These are phyloP conservation scores for Eurystomus glaucurus DNA, from an alignment of 2,797 vertebrate species.

Conservation along the genomic window DNA sequence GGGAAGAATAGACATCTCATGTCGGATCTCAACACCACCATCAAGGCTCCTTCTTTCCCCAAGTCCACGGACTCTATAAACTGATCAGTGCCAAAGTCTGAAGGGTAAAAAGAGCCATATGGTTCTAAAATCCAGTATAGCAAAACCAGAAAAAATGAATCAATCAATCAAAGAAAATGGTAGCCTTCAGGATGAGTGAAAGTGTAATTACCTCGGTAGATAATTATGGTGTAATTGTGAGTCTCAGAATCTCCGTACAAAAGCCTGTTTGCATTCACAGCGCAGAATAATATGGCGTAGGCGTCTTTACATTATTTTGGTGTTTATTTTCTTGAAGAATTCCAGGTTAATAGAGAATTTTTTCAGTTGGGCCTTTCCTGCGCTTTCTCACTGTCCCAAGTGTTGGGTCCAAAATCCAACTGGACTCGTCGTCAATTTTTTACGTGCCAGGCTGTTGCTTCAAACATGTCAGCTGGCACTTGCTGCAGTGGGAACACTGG, in stretches of 20 bases:
- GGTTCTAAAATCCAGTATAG: neutral
- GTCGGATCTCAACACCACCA: neutral
- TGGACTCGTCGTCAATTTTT: neutral
- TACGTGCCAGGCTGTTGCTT: neutral
- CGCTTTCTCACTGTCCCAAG: neutral
- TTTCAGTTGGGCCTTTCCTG: neutral
- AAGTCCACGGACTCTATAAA: neutral
- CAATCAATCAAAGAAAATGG: neutral
- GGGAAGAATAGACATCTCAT: neutral
- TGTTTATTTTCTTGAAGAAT: neutral
- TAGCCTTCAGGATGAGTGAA: neutral
- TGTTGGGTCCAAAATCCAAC: neutral
- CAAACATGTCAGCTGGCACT: neutral
- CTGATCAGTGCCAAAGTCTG: neutral
- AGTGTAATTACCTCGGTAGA: neutral
- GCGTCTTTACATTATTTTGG: neutral
- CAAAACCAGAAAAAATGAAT: neutral
- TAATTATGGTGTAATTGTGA: neutral
- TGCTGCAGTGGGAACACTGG: fast-evolving
- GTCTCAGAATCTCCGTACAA: neutral
- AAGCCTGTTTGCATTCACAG: neutral
- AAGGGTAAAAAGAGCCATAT: neutral
- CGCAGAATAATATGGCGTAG: neutral
- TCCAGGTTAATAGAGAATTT: neutral
- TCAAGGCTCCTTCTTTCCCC: neutral